These are phyloP conservation scores for Tiphia femorata DNA, from an alignment of 2,888 invertebrate genomes.

Conservation along the genomic window DNA sequence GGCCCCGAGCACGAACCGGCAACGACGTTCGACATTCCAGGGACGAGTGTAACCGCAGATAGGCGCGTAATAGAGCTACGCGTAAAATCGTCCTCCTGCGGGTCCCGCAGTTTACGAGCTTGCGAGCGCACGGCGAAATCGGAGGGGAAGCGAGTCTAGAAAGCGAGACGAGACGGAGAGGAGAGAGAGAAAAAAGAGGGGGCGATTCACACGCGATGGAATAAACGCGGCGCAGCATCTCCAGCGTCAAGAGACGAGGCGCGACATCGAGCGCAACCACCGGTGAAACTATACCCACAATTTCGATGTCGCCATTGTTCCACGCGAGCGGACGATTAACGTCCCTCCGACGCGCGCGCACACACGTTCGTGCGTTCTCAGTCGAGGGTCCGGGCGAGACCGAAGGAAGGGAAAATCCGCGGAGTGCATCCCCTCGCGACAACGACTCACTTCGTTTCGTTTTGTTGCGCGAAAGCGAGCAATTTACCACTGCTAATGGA, in stretches of 20 bases:
- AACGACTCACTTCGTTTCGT: no score
- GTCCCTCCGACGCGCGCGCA: slow-evolving; percentile 41
- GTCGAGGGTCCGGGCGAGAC: neutral
- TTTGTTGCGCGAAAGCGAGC: neutral
- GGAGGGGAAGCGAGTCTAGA: slow-evolving; percentile 5
- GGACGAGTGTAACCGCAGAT: neutral
- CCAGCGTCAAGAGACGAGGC: slow-evolving; percentile 1
- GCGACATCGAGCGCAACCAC: slow-evolving; percentile 19
- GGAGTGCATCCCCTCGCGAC: no score
- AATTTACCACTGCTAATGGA: no score
- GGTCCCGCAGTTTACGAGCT: slow-evolving; percentile 25
- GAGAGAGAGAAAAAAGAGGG: no score
- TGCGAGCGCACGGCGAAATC: slow-evolving; percentile 14
- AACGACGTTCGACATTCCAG: slow-evolving; percentile 32
- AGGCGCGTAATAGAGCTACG: slow-evolving; percentile 29
- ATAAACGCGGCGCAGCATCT: slow-evolving; percentile 2
- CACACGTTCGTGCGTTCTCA: neutral
- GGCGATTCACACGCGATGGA: no score
- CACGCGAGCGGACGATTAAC: slow-evolving; percentile 47
- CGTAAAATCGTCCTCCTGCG: slow-evolving; percentile 38
- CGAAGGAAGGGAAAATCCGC: no score
- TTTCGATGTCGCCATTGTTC: slow-evolving; percentile 53
- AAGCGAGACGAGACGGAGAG: neutral
- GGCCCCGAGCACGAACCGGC: no score
- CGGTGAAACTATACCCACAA: slow-evolving; percentile 46